These are phyloP conservation scores for Boleophthalmus pectinirostris DNA, from an alignment of 2,113 vertebrate genomes.

Conservation along the genomic window DNA sequence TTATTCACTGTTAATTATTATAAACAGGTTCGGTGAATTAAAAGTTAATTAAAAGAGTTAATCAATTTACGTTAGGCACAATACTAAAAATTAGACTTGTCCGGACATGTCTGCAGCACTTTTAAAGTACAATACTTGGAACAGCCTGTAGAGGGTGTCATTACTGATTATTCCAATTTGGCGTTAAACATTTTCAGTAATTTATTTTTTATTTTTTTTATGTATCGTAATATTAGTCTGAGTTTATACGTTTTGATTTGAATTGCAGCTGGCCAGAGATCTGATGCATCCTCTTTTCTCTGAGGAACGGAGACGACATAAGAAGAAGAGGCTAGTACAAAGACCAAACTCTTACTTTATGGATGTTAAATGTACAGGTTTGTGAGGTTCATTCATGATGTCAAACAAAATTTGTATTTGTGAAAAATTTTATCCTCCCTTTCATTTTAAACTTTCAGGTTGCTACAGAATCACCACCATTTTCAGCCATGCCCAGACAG, in stretches of 20 bases:
- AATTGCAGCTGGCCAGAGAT: conserved; percentile 77
- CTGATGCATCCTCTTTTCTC: conserved; percentile 81
- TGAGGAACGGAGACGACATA: conserved; percentile 84
- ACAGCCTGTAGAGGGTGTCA: conserved; percentile 34
- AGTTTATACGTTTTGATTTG: background rate
- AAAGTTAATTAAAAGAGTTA: background rate
- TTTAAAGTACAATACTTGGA: background rate
- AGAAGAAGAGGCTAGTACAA: conserved; percentile 90
- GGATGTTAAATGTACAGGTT: conserved; percentile 87
- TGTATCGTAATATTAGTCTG: background rate
- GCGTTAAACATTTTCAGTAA: background rate
- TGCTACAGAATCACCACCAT: conserved; percentile 80
- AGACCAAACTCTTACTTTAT: conserved; percentile 89
- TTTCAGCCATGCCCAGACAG: conserved; percentile 80
- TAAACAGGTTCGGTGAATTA: background rate
- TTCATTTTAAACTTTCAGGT: conserved; percentile 45
- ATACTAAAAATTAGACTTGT: conserved; percentile 27
- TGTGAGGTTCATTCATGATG: background rate
- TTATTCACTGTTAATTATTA: background rate
- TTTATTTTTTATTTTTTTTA: background rate
- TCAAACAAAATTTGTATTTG: background rate
- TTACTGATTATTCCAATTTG: background rate
- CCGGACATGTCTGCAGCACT: conserved; percentile 45
- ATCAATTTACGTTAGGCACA: background rate
- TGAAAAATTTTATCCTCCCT: background rate